Evolutionary conservation across 2,113 vertebrate genomes (phyloP).

Genomic region (Addax nasomaculatus): DNA sequence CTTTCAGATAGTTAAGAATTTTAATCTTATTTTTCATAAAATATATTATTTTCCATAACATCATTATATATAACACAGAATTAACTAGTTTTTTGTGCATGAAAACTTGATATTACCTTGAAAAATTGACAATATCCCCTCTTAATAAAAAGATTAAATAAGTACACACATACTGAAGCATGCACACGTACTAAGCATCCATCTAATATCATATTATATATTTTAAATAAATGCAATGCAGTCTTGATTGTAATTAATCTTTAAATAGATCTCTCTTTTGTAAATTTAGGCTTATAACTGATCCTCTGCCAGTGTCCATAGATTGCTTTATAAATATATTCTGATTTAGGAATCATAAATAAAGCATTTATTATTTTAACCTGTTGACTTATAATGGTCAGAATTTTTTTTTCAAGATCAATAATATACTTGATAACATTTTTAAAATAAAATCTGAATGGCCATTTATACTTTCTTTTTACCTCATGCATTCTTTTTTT

Average conservation of each 20-base stretch:
- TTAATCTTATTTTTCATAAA: neutral
- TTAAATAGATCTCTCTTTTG: neutral
- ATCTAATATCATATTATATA: neutral
- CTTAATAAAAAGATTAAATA: neutral
- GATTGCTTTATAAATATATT: slow-evolving; percentile 62
- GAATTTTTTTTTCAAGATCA: slow-evolving; percentile 68
- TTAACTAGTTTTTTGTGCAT: neutral
- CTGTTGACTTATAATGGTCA: slow-evolving; percentile 64
- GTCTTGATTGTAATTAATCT: neutral
- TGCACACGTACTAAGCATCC: neutral
- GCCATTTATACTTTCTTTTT: neutral
- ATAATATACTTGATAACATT: slow-evolving; percentile 52
- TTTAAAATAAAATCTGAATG: neutral
- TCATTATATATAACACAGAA: neutral
- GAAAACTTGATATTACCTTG: neutral
- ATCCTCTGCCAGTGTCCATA: neutral
- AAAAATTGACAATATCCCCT: neutral
- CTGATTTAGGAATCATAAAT: slow-evolving; percentile 59
- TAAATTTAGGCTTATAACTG: slow-evolving; percentile 44
- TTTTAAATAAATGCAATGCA: neutral
- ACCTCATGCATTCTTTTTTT: neutral
- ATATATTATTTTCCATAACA: neutral
- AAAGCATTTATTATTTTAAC: slow-evolving; percentile 63
- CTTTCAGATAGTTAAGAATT: slow-evolving; percentile 52
- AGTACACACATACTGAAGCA: neutral